Evolutionary conservation across 2,888 invertebrate species (phyloP).

Genomic region (Teleiodes luculella): DNA sequence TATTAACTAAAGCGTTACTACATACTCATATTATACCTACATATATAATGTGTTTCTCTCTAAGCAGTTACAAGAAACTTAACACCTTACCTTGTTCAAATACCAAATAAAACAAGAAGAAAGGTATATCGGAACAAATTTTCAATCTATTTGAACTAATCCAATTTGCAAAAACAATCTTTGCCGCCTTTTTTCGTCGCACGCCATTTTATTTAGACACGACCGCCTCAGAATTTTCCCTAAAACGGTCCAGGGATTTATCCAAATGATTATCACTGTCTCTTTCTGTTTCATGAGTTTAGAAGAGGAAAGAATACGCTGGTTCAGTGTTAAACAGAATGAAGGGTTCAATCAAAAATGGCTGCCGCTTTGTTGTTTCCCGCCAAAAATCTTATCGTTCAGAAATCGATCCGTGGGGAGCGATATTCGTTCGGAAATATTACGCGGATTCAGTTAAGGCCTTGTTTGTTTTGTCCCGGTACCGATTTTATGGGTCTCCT

Average conservation of each 20-base stretch:
- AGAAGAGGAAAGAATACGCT: background rate
- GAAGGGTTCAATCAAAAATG: slow-evolving; percentile 26
- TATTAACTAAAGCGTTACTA: background rate
- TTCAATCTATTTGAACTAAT: slow-evolving; percentile 55
- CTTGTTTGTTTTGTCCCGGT: slow-evolving; percentile 31
- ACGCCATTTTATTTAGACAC: background rate
- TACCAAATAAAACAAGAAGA: slow-evolving; percentile 60
- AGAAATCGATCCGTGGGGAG: slow-evolving; percentile 53
- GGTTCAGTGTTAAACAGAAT: background rate
- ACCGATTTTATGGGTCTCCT: slow-evolving; percentile 19
- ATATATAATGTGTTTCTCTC: background rate
- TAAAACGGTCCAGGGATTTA: background rate
- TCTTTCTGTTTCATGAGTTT: background rate
- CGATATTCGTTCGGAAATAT: slow-evolving; percentile 56
- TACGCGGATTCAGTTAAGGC: slow-evolving; percentile 40
- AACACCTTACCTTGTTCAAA: slow-evolving; percentile 29
- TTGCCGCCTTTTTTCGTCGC: slow-evolving; percentile 42
- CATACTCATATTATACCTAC: background rate
- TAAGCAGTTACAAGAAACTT: background rate
- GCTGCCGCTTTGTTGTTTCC: slow-evolving; percentile 38
- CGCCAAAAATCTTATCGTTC: slow-evolving; percentile 42
- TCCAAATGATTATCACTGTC: background rate
- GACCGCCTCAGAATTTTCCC: background rate
- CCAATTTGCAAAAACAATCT: slow-evolving; percentile 63
- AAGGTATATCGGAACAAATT: slow-evolving; percentile 55